Base-by-base conservation (phyloP, 2,113 vertebrate genomes). In the Trematomus loennbergii region DNA sequence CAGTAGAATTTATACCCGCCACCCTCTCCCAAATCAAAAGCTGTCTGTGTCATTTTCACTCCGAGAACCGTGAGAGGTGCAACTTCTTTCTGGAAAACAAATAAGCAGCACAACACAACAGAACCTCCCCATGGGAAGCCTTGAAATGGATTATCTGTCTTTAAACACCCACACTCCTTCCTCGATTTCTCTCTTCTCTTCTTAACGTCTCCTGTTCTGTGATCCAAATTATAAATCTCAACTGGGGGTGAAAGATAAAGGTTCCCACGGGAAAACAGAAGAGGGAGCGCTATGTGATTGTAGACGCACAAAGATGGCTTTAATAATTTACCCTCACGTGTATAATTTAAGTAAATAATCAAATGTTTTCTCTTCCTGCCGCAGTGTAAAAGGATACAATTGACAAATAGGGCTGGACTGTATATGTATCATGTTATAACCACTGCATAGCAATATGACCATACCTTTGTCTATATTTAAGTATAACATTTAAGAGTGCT, bases 181-280 rank as follows among this genome's bases (percentile, higher is more conserved):
- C 72, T 84, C 82, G 73, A 55, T 80, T 84, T 66, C 84, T 86
- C 78, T 82, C 70, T 73, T 81, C 87, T 75, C 67, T 62, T 69
- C 78, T 84, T 61, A 20, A 87, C 83, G 74, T 88, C 83, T 87
- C 84, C 83, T 54, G 75, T 81, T 89, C 87, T 88, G 79, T 91
- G 90, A 92, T 92, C 87, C 90, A 92, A 93, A 94, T 92, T 91
- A 92, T 87, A 88, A 89, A 91, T 89, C 91, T 91, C 87, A 88
- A 91, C 87, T 83, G 80, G 87, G 88, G 87, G 78, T 78, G 81
- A 75, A 75, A 88, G 90, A 91, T 89, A 88, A 91, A 91, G 78
- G 83, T 87, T 88, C 91, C 91, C 89, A 82, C 83, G 75, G 89
- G 91, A 89, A 68, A 85, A 70, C 89, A 87, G 88, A 87, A 65